Conservation (phyloP, 2,888 invertebrate genomes). For the Drosophila nr. perissopoda region DNA sequence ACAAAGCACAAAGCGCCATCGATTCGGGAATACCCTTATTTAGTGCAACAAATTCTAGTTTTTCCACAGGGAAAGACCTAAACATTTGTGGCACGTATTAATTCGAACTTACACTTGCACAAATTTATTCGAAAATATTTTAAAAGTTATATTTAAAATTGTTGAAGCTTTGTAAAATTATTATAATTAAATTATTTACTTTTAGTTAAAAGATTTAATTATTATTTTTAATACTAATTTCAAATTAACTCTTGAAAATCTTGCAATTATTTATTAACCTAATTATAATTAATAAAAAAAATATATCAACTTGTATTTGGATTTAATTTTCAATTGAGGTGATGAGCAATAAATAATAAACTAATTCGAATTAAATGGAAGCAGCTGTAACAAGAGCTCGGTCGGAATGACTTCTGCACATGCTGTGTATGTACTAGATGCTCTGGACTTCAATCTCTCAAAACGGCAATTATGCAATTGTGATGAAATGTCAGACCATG, state of each 20-base stretch:
- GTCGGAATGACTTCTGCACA: background rate
- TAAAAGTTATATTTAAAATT: background rate
- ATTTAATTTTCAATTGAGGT: background rate
- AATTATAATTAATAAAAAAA: background rate
- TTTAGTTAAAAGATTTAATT: background rate
- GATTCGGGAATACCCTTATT: slow-evolving; percentile 15
- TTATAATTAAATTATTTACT: background rate
- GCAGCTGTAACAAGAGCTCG: background rate
- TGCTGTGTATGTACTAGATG: slow-evolving; percentile 29
- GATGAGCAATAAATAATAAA: background rate
- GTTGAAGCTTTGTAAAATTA: background rate
- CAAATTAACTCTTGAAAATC: background rate
- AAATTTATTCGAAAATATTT: background rate
- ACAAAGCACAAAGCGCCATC: slow-evolving; percentile 15
- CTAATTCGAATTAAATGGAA: background rate
- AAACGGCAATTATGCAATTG: slow-evolving; percentile 45
- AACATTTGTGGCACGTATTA: background rate
- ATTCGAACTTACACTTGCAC: background rate
- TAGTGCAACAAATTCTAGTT: background rate
- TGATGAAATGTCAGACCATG: slow-evolving; percentile 37
- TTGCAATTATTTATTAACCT: background rate
- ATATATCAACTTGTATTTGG: background rate
- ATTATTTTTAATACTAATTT: background rate
- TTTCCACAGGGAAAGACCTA: background rate
- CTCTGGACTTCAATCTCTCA: slow-evolving; percentile 17